These are phyloP conservation scores for Enteromius viviparus DNA, from an alignment of 2,797 vertebrate genomes.

Conservation along the genomic window DNA sequence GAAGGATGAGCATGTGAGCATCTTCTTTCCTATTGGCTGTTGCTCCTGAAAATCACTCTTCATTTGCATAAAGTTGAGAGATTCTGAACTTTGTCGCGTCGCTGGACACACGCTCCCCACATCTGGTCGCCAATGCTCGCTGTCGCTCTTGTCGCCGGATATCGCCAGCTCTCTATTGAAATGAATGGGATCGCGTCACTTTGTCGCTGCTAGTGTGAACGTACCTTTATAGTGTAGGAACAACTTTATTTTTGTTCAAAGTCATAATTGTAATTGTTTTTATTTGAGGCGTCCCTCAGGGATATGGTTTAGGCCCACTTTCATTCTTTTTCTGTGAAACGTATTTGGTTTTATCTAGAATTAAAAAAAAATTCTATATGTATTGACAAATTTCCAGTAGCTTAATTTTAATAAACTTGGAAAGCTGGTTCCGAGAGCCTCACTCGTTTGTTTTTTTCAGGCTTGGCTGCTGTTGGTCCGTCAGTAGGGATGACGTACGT, in stretches of 20 bases:
- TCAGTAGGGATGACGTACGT: slow-evolving; percentile 62
- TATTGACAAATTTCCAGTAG: neutral
- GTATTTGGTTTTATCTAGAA: neutral
- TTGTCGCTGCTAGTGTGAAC: too few relatives aligned
- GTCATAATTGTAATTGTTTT: too few relatives aligned
- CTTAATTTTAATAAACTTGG: neutral
- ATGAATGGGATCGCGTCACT: too few relatives aligned
- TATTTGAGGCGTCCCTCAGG: too few relatives aligned
- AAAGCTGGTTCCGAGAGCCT: neutral
- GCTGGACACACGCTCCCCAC: too few relatives aligned
- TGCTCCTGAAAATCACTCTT: too few relatives aligned
- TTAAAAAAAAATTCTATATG: neutral
- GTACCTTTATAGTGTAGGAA: neutral
- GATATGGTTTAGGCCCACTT: neutral
- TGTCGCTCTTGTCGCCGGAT: neutral
- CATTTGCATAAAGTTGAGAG: too few relatives aligned
- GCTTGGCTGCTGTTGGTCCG: slow-evolving; percentile 58
- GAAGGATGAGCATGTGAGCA: too few relatives aligned
- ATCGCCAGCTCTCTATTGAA: too few relatives aligned
- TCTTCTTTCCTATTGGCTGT: too few relatives aligned
- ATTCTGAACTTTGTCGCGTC: too few relatives aligned
- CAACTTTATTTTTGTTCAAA: neutral
- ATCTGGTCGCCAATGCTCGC: too few relatives aligned
- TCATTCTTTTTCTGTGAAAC: neutral
- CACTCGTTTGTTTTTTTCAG: neutral